phyloP scores from a whole-genome alignment of 2,113 vertebrate genomes.

The Podarcis cretensis region DNA sequence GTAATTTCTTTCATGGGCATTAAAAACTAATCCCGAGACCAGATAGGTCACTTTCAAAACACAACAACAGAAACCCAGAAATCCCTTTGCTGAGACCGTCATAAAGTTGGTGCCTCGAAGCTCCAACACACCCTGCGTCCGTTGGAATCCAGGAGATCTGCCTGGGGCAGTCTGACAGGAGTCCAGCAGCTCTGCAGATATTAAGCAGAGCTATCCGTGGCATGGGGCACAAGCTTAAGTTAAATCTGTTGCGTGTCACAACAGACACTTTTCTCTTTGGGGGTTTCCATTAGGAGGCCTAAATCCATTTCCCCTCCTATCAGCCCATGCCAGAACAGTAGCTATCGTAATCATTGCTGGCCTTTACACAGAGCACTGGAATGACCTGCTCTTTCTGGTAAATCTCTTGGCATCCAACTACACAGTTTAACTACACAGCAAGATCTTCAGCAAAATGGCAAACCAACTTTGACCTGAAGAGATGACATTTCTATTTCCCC shows the following conservation, averaged over 20 bases:
- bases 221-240: slow-evolving; percentile 68
- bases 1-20: slow-evolving; percentile 75
- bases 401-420: neutral
- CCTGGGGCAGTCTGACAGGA: slow-evolving; percentile 57
- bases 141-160: slow-evolving; percentile 60
- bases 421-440: neutral
- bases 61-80: slow-evolving; percentile 77
- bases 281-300: slow-evolving; percentile 10
- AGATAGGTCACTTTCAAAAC: slow-evolving; percentile 76
- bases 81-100: slow-evolving; percentile 68
- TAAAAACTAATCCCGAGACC: slow-evolving; percentile 74
- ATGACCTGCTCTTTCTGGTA: neutral
- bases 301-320: neutral
- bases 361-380: neutral
- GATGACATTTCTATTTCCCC: neutral
- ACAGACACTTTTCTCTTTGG: slow-evolving; percentile 20
- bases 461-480: neutral
- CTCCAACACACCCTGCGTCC: slow-evolving; percentile 60
- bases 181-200: slow-evolving; percentile 53
- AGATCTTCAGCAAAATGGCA: neutral
- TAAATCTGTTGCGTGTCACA: slow-evolving; percentile 58
- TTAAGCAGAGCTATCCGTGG: slow-evolving; percentile 53
- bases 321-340: slow-evolving; percentile 22
- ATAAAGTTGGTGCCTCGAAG: slow-evolving; percentile 69
- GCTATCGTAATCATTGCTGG: neutral